Conservation (phyloP, 2,797 vertebrate genomes). For the Sciurus vulgaris region DNA sequence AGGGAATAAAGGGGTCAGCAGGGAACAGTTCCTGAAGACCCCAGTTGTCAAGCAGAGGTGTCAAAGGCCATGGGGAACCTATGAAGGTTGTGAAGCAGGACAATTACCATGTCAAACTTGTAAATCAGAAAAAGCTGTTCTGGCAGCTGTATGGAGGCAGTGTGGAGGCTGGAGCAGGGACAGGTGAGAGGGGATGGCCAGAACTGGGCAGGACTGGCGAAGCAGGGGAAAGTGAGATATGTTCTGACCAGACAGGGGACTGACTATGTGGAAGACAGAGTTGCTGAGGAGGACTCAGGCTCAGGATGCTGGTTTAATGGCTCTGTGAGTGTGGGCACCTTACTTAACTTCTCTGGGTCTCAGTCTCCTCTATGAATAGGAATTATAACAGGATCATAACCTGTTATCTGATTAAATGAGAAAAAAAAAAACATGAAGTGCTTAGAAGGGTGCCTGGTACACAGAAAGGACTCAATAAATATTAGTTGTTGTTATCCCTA, state of each 20-base stretch:
- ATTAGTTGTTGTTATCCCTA: neutral
- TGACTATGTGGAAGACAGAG: neutral
- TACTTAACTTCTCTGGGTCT: slow-evolving; percentile 10
- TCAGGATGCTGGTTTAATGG: neutral
- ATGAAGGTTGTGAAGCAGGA: neutral
- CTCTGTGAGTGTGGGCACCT: neutral
- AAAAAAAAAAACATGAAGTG: neutral
- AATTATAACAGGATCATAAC: neutral
- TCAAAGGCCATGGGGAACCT: neutral
- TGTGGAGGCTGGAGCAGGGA: neutral
- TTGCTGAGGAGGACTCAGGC: neutral
- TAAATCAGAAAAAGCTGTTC: neutral
- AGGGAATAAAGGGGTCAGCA: neutral
- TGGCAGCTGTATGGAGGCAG: neutral
- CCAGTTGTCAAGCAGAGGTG: neutral
- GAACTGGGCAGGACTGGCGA: neutral
- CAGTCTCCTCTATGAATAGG: neutral
- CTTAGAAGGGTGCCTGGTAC: neutral
- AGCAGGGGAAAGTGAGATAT: neutral
- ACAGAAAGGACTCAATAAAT: neutral
- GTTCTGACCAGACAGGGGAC: neutral
- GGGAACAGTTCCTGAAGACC: neutral
- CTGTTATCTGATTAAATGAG: neutral
- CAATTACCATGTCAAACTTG: neutral
- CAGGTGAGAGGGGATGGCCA: neutral